Evolutionary conservation across 2,888 invertebrate genomes (phyloP), one percentile per base, ranked within the genome.

Genomic region (Agrotis segetum): DNA sequence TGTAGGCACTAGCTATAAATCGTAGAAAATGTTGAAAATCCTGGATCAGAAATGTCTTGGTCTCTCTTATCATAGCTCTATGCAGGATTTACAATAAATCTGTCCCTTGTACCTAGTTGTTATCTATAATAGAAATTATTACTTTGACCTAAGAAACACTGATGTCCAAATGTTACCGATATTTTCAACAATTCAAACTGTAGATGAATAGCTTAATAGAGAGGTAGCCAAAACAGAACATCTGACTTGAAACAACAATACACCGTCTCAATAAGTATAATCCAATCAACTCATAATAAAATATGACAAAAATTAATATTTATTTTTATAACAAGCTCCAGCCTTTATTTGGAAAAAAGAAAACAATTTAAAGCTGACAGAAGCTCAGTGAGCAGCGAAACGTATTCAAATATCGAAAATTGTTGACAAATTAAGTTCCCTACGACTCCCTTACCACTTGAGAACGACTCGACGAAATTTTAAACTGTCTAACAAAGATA

Each of bases 351-450:
- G 88, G 90, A 91, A 86, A 92, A 95, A 92, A 93, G 92, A 94
- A 92, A 93, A 95, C 94, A 95, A 95, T 95, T 94, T 93, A 93
- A 87, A 93, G 91, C 94, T 93, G 94, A 95, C 95, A 95, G 95
- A 92, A 94, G 95, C 94, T 95, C 95, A 95, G 92, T 94, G 95
- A 95, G 91, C 95, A 93, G 92, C 92, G 93, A 93, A 95, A 95
- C 94, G 93, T 95, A 96, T 96, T 96, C 96, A 96, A 95, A 96
- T 96, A 96, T 96, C 94, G 95, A 94, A 96, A 96, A 96, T 96
- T 96, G 96, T 96, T 96, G 96, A 96, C 96, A 96, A 96, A 96
- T 96, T 95, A 96, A 96, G 94, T 95, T 95, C 96, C 96, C 95
- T 92, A 89, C 89, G 92, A 94, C 94, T 93, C 96, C 95, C 94